Conservation (phyloP, 2,888 invertebrate genomes). For the Pyrocoelia pectoralis region DNA sequence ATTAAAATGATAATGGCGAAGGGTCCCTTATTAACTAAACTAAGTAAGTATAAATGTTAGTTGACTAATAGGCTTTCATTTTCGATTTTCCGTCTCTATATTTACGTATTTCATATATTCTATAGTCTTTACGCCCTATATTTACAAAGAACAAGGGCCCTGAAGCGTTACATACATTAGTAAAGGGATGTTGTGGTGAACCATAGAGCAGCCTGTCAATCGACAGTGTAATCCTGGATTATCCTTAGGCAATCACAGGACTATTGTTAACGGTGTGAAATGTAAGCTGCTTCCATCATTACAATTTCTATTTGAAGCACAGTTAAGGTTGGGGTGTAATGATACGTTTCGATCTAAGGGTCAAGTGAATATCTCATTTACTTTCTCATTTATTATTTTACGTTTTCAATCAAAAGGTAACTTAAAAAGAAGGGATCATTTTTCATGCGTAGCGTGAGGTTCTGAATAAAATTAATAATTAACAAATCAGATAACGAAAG, state of each 20-base stretch:
- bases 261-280: conserved; percentile 61
- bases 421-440: too few relatives aligned
- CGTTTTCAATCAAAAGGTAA: background rate
- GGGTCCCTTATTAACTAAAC: conserved; percentile 3
- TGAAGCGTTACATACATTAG: conserved; percentile 36
- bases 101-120: conserved; percentile 18
- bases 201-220: conserved; percentile 52
- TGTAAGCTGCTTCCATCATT: conserved; percentile 51
- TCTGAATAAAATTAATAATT: conserved; percentile 33
- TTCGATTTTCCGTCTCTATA: conserved; percentile 20
- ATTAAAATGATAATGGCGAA: conserved; percentile 6
- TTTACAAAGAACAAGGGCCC: conserved; percentile 32
- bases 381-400: background rate
- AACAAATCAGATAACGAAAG: conserved; percentile 43
- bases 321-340: conserved; percentile 31
- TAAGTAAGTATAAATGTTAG: conserved; percentile 16
- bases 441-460: conserved; percentile 14
- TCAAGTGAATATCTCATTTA: conserved; percentile 18
- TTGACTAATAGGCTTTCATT: conserved; percentile 28
- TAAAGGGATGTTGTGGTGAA: conserved; percentile 37
- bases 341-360: conserved; percentile 23
- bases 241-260: conserved; percentile 60
- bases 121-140: conserved; percentile 18
- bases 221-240: conserved; percentile 58
- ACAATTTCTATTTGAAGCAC: conserved; percentile 37